Base-by-base conservation (phyloP, 2,888 invertebrate genomes). In the Acleris sparsana region DNA sequence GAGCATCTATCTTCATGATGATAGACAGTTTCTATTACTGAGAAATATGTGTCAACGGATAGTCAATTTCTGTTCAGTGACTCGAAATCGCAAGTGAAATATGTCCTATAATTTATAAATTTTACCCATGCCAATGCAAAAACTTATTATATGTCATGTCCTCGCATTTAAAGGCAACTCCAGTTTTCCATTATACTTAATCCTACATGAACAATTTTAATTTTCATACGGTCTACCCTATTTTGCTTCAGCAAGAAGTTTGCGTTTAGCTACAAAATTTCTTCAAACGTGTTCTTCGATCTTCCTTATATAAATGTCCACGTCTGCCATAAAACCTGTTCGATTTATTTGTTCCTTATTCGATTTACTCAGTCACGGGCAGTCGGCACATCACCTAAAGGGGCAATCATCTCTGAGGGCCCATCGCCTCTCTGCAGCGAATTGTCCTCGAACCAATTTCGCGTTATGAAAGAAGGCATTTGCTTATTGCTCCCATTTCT, bases 391-490 rank as follows among this genome's bases (percentile, higher is more conserved):
- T 65, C 70, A 65, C 68, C 70, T 73, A 73, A 80, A 75, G 76
- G 67, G 79, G 80, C 79, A 86, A 84, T 87, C 80, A 83, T 82
- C 83, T 77, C 75, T 75, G 74, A 78, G 77, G 73, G 71, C 76
- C 80, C 82, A 82, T 83, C 82, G 80, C 82, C 84, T 72, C 70
- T 71, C 70, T 71, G 73, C 75, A 83, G 80, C 75, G 81, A 86
- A 89, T 88, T 84, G 88, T 85, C 82, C 84, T 80, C 80, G 74
- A 84, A 86, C 85, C 89, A 88, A 89, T 90, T 90, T 86, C 75
- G 78, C 84, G 78, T 88, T 88, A 89, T 91, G 86, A 90, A 88
- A 85, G 85, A 82, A 82, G 80, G 83, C 85, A 87, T 91, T 90
- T 88, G 86, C 86, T 89, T 89, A 91, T 89, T 88, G 81, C 86